phyloP scores from a whole-genome alignment of 1,140 invertebrate species.

The Megathymus violae region DNA sequence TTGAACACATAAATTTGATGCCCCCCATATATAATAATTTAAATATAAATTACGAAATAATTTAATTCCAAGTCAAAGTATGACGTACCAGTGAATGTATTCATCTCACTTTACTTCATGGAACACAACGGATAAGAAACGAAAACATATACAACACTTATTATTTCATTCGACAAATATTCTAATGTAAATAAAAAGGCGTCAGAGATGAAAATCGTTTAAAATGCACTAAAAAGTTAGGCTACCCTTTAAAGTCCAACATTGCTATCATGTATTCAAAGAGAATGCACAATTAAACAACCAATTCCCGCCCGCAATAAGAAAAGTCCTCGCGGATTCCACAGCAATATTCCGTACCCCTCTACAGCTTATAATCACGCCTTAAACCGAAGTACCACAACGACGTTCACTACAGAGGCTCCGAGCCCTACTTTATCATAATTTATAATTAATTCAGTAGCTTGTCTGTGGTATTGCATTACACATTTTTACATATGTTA shows the following conservation, averaged over 20 bases:
- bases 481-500: no score
- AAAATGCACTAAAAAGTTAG: slow-evolving; percentile 16
- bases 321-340: not conserved
- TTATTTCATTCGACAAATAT: not conserved
- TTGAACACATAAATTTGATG: slow-evolving; percentile 18
- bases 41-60: slow-evolving; percentile 12
- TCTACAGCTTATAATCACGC: not conserved
- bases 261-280: slow-evolving; percentile 11
- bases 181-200: not conserved
- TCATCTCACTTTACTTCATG: no score
- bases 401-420: slow-evolving; percentile 4
- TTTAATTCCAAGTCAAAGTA: not conserved
- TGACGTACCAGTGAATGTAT: not conserved
- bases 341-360: slow-evolving; percentile 3
- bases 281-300: not conserved
- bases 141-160: no score
- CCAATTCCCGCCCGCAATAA: not conserved
- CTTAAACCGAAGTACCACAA: not conserved
- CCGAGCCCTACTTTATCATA: slow-evolving; percentile 12
- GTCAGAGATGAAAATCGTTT: not conserved
- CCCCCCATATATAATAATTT: slow-evolving; percentile 5
- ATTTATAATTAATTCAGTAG: not conserved
- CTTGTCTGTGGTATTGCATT: not conserved
- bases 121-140: no score
- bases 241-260: slow-evolving; percentile 12